A percentile compares a stretch with the other conserved stretches of the same genome.
Conservation (phyloP, 2,888 invertebrate species). For the Tachina fera region DNA sequence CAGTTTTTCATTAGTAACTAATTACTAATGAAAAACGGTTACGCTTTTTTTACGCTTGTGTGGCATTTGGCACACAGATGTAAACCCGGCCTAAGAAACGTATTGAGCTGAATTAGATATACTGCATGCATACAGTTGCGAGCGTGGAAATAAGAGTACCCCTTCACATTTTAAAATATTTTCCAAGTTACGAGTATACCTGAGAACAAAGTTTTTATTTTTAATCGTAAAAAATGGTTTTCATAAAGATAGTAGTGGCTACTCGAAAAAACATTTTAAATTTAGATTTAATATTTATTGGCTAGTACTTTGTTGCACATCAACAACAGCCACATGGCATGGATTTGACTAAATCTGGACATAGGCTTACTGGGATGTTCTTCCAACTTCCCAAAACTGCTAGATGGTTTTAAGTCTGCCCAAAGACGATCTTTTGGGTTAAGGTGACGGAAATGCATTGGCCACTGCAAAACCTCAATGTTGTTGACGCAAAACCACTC, state of each 20-base stretch:
- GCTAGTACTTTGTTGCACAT: background rate
- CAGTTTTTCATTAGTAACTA: too few relatives aligned
- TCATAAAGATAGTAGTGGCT: background rate
- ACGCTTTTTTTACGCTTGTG: too few relatives aligned
- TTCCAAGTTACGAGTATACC: background rate
- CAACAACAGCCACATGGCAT: background rate
- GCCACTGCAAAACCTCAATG: too few relatives aligned
- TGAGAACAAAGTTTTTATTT: background rate
- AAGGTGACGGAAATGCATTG: too few relatives aligned
- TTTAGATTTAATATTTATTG: background rate
- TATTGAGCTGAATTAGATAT: too few relatives aligned
- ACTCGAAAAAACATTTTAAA: background rate
- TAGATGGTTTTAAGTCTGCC: background rate
- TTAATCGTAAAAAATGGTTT: background rate
- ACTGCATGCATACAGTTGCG: background rate
- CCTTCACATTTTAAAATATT: background rate
- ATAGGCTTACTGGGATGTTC: background rate
- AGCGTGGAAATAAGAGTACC: background rate
- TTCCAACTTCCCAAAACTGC: background rate
- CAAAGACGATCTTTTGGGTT: too few relatives aligned
- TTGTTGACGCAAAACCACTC: too few relatives aligned
- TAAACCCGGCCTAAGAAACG: too few relatives aligned
- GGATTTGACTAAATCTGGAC: background rate
- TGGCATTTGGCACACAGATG: too few relatives aligned
- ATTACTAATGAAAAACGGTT: too few relatives aligned